Evolutionary conservation across 2,888 invertebrate species (phyloP).

Genomic region (Dysmachus trigonus): DNA sequence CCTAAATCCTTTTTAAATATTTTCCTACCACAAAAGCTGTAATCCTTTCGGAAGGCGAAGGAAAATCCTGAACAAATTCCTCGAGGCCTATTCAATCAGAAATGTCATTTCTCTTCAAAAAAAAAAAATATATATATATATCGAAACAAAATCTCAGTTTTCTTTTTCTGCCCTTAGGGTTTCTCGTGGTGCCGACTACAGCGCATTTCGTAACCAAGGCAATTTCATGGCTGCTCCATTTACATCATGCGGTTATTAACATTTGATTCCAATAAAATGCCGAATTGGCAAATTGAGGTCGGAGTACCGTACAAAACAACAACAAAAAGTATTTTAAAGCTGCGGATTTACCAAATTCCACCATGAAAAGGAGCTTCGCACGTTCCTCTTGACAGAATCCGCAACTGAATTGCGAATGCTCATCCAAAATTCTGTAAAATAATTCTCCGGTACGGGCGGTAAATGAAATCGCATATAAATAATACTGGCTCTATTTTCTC

Average conservation of each 20-base stretch:
- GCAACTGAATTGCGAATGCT: neutral
- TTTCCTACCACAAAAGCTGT: neutral
- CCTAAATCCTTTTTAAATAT: neutral
- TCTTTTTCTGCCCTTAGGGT: neutral
- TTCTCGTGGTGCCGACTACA: neutral
- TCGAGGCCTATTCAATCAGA: neutral
- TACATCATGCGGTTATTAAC: neutral
- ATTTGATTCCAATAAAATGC: neutral
- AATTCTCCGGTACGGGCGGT: neutral
- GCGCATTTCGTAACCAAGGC: neutral
- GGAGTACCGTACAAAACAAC: neutral
- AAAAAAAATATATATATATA: no score
- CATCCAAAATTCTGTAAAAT: neutral
- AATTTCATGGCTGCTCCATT: neutral
- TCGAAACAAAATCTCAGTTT: neutral
- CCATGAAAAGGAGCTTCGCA: neutral
- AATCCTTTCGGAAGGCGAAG: neutral
- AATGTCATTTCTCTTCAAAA: neutral
- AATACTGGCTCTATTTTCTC: neutral
- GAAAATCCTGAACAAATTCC: neutral
- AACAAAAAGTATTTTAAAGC: neutral
- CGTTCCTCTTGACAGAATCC: neutral
- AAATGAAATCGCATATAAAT: neutral
- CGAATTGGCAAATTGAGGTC: neutral
- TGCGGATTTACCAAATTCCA: neutral